These are phyloP conservation scores for Brachyopa scutellaris DNA, from an alignment of 2,888 invertebrate genomes.

Conservation along the genomic window DNA sequence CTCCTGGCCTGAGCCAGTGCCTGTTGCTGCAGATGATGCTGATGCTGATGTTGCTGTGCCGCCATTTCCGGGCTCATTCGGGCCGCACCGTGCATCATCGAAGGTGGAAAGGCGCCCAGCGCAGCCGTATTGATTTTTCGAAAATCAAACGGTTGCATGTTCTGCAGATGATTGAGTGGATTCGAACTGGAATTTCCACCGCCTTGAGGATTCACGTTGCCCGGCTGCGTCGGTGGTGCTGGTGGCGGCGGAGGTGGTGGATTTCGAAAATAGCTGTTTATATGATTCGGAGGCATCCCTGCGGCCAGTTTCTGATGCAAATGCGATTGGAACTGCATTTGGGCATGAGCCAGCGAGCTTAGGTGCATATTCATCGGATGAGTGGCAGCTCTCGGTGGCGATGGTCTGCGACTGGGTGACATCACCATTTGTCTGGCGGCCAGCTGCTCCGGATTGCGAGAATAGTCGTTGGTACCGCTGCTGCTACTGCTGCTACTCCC, in stretches of 20 bases:
- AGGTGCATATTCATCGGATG: constrained; percentile 82
- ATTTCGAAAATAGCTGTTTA: constrained; percentile 78
- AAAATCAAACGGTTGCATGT: constrained; percentile 97
- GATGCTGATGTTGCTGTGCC: constrained; percentile 78
- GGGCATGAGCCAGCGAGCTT: constrained; percentile 79
- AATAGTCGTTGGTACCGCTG: constrained; percentile 74
- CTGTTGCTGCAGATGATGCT: constrained; percentile 78
- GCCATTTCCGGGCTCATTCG: constrained; percentile 79
- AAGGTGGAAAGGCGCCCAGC: constrained; percentile 82
- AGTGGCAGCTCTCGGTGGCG: constrained; percentile 83
- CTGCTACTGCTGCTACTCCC: constrained; percentile 70
- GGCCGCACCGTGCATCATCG: constrained; percentile 75
- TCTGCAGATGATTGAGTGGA: constrained; percentile 94
- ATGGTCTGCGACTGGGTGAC: constrained; percentile 87
- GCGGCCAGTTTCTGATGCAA: constrained; percentile 81
- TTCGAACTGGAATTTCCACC: constrained; percentile 81
- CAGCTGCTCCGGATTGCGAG: constrained; percentile 62
- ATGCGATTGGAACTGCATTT: constrained; percentile 81
- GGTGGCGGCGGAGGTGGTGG: constrained; percentile 77
- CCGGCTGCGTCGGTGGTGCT: constrained; percentile 76
- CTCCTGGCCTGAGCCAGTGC: constrained; percentile 82
- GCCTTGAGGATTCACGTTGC: constrained; percentile 73
- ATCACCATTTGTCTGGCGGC: constrained; percentile 83
- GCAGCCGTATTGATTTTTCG: constrained; percentile 86
- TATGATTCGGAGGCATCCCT: constrained; percentile 75